Evolutionary conservation across 2,888 invertebrate genomes (phyloP).

Genomic region (Lasioglossum lativentre): DNA sequence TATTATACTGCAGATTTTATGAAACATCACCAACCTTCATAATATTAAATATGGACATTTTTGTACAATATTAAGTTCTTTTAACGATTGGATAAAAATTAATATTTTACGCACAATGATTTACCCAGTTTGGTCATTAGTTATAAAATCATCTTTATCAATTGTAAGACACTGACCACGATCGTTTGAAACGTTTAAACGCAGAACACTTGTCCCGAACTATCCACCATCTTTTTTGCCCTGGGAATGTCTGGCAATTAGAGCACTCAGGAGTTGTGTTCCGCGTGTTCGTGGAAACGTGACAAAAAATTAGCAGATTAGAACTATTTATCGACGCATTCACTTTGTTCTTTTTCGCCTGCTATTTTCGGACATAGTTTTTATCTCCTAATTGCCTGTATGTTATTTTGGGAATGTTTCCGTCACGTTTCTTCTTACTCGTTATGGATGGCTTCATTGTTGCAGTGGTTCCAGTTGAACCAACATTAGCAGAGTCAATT

Average conservation of each 20-base stretch:
- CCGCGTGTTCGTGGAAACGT: not conserved
- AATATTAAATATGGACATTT: not conserved
- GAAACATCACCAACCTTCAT: not conserved
- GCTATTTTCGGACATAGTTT: not conserved
- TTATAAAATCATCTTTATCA: not conserved
- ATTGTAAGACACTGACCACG: not conserved
- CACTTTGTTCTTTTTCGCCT: no score
- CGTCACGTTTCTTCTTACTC: not conserved
- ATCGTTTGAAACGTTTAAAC: not conserved
- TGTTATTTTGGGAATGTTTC: not conserved
- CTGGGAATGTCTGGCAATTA: not conserved
- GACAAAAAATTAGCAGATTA: slow-evolving; percentile 6
- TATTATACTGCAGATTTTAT: no score
- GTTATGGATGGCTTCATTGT: not conserved
- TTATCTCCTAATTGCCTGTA: not conserved
- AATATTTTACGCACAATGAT: not conserved
- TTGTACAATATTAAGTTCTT: not conserved
- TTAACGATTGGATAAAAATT: not conserved
- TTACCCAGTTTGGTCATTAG: not conserved
- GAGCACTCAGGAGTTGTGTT: not conserved
- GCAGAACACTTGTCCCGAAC: not conserved
- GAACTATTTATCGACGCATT: not conserved
- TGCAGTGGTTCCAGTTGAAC: not conserved
- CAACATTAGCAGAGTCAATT: not conserved
- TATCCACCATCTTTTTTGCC: not conserved